These are phyloP conservation scores for Lamproptera curius DNA, from an alignment of 2,888 invertebrate species.

Conservation along the genomic window DNA sequence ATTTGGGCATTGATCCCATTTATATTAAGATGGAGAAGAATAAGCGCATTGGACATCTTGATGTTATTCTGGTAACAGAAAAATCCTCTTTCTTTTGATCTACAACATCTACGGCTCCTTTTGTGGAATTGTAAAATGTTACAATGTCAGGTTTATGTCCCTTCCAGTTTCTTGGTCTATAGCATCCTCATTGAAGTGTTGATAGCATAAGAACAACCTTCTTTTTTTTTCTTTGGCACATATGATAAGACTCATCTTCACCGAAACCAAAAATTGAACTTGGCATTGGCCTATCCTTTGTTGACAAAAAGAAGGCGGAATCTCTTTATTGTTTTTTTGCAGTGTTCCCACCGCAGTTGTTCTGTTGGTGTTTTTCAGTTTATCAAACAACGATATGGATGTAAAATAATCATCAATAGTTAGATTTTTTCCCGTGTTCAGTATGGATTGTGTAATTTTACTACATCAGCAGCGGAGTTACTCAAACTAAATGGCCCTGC, in stretches of 20 bases:
- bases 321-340: slow-evolving; percentile 23
- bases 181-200: slow-evolving; percentile 26
- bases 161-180: slow-evolving; percentile 22
- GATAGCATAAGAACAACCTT: slow-evolving; percentile 31
- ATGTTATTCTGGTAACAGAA: no score
- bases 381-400: slow-evolving; percentile 20
- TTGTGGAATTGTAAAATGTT: slow-evolving; percentile 27
- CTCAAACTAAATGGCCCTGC: slow-evolving; percentile 19
- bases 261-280: slow-evolving; percentile 22
- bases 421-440: slow-evolving; percentile 23
- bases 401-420: slow-evolving; percentile 27
- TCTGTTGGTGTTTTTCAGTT: slow-evolving; percentile 19
- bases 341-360: slow-evolving; percentile 22
- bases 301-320: slow-evolving; percentile 18
- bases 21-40: no score
- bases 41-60: no score
- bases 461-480: slow-evolving; percentile 21
- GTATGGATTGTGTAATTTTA: slow-evolving; percentile 19
- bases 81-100: no score
- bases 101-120: no score
- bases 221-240: slow-evolving; percentile 26
- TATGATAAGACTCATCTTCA: slow-evolving; percentile 25
- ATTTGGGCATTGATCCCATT: no score
- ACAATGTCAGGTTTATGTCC: slow-evolving; percentile 29
- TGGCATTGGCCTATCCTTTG: slow-evolving; percentile 14